phyloP scores from a whole-genome alignment of 2,113 vertebrate genomes.

The Spea bombifrons region DNA sequence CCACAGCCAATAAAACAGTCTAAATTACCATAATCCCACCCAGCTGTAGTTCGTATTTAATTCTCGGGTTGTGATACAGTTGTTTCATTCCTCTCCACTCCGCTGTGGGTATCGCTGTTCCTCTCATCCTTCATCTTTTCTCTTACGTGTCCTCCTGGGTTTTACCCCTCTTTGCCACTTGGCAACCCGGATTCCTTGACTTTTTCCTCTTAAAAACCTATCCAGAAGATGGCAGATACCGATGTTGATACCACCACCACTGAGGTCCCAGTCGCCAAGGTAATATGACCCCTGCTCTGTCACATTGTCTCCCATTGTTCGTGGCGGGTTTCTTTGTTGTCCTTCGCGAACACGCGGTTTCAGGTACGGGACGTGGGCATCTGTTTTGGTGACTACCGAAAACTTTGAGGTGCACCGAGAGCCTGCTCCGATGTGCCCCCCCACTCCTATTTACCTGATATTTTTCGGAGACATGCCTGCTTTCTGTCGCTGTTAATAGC shows the following conservation, averaged over 20 bases:
- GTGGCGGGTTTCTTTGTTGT: conserved; percentile 34
- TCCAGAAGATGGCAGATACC: conserved; percentile 70
- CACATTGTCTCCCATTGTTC: conserved; percentile 37
- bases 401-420: not conserved
- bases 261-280: conserved; percentile 59
- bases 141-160: not conserved
- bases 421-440: not conserved
- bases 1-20: conserved; percentile 28
- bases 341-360: not conserved
- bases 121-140: not conserved
- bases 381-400: too few species aligned
- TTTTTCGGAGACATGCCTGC: not conserved
- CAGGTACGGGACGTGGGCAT: not conserved
- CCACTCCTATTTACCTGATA: not conserved
- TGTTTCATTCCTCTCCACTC: conserved; percentile 60
- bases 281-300: conserved; percentile 40
- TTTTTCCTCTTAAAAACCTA: conserved; percentile 27
- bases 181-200: not conserved
- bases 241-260: conserved; percentile 67
- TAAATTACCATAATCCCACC: conserved; percentile 16
- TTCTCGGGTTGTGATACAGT: conserved; percentile 51
- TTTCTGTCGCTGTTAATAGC: not conserved
- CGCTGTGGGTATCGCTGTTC: conserved; percentile 43
- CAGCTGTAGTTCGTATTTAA: conserved; percentile 50
- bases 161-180: conserved; percentile 1